phyloP scores from a whole-genome alignment of 2,888 invertebrate genomes.

The Hipparchia semele region DNA sequence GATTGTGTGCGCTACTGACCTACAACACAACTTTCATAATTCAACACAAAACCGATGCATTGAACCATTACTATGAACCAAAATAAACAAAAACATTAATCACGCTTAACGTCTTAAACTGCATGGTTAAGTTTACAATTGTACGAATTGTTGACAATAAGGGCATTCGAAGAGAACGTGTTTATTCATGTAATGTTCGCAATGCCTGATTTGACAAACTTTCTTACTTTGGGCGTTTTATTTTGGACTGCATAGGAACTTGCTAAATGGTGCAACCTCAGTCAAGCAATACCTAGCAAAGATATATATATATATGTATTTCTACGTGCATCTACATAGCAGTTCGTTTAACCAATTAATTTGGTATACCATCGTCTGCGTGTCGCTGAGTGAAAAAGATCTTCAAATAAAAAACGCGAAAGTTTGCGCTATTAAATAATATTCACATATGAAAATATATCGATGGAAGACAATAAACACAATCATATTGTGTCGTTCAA shows the following conservation, averaged over 20 bases:
- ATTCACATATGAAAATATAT: conserved; percentile 27
- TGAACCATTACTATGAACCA: background rate
- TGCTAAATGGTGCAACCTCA: background rate
- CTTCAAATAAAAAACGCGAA: background rate
- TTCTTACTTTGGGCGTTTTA: background rate
- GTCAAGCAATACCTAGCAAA: background rate
- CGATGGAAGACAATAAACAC: conserved; percentile 44
- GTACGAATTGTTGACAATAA: background rate
- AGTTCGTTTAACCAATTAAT: background rate
- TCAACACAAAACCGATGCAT: background rate
- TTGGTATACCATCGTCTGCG: background rate
- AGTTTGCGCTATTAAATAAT: background rate
- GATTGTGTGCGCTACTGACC: conserved; percentile 37
- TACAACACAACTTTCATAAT: background rate
- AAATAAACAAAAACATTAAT: too few species aligned
- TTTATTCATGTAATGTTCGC: background rate
- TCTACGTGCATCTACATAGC: too few species aligned
- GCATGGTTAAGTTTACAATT: too few species aligned
- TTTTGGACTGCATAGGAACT: background rate
- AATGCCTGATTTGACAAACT: background rate
- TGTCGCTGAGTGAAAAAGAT: background rate
- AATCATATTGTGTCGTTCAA: conserved; percentile 20
- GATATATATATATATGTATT: background rate
- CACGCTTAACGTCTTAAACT: too few species aligned
- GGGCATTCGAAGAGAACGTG: background rate